Evolutionary conservation across 1,140 invertebrate species (phyloP).

Genomic region (Tetraneura akinire): DNA sequence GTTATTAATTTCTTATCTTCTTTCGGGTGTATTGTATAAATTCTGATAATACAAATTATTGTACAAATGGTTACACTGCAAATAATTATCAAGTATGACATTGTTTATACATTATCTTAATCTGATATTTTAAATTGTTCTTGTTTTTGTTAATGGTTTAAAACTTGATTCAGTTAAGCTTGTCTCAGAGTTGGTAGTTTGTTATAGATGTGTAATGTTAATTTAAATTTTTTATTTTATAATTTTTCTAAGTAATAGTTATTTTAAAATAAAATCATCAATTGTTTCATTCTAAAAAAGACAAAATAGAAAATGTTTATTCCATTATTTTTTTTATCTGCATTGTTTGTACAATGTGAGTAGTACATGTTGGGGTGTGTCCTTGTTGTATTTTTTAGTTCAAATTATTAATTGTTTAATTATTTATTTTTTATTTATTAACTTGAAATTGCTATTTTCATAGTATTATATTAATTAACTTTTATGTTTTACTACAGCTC

Average conservation of each 20-base stretch:
- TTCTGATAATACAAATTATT: no score
- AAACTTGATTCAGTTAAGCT: no score
- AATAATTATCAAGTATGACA: not conserved
- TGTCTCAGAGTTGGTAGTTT: no score
- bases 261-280: no score
- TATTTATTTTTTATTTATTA: not conserved
- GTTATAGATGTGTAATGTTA: no score
- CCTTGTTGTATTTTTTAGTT: not conserved
- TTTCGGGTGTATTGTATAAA: no score
- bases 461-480: not conserved
- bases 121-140: no score
- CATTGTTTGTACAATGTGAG: not conserved
- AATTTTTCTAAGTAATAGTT: no score
- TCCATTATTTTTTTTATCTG: not conserved
- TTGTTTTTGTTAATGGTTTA: no score
- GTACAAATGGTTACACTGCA: not conserved
- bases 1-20: no score
- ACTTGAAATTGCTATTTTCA: not conserved
- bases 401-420: not conserved
- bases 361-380: slow-evolving; percentile 14
- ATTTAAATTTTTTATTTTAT: no score
- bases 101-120: no score
- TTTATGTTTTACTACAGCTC: slow-evolving; percentile 31
- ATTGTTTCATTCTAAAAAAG: not conserved
- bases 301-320: not conserved